These are phyloP conservation scores for Trachelipus rathkii DNA, from an alignment of 1,140 invertebrate species.

Conservation along the genomic window DNA sequence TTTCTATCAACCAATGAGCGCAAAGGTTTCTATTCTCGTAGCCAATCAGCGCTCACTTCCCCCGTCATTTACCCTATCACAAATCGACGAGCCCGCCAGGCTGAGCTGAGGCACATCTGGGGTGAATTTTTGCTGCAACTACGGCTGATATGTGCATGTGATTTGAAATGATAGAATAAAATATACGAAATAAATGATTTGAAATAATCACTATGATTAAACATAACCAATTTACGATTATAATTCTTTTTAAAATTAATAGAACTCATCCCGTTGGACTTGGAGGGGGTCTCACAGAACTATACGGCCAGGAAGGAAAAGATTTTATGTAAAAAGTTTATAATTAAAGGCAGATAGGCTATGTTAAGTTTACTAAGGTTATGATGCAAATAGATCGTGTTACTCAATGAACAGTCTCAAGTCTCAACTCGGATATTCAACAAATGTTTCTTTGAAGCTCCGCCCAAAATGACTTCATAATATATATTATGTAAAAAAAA, in stretches of 20 bases:
- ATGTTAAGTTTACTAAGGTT: conserved; percentile 3
- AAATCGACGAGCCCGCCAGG: conserved; percentile 26
- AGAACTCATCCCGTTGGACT: background rate
- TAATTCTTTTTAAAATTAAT: background rate
- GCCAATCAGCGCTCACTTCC: conserved; percentile 28
- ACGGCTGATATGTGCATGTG: conserved; percentile 5
- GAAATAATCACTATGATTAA: background rate
- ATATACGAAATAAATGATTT: conserved; percentile 7
- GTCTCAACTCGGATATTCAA: conserved; percentile 10
- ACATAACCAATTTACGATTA: background rate
- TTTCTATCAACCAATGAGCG: conserved; percentile 30
- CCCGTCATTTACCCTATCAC: conserved; percentile 19
- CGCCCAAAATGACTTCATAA: conserved; percentile 3
- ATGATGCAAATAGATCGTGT: conserved; percentile 10
- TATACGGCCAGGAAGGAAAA: background rate
- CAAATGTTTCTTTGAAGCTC: conserved; percentile 10
- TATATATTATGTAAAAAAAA: background rate
- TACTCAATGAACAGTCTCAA: conserved; percentile 10
- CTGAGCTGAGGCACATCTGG: conserved; percentile 45
- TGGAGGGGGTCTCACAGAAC: background rate
- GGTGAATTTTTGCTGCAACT: conserved; percentile 44
- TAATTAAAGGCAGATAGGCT: conserved; percentile 7
- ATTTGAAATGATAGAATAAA: conserved; percentile 14
- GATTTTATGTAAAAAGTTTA: background rate
- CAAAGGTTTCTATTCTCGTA: conserved; percentile 22